Evolutionary conservation across 1,140 invertebrate genomes (phyloP), one percentile per base, ranked within the genome.

Genomic region (Drosophila pseudoananassae): DNA sequence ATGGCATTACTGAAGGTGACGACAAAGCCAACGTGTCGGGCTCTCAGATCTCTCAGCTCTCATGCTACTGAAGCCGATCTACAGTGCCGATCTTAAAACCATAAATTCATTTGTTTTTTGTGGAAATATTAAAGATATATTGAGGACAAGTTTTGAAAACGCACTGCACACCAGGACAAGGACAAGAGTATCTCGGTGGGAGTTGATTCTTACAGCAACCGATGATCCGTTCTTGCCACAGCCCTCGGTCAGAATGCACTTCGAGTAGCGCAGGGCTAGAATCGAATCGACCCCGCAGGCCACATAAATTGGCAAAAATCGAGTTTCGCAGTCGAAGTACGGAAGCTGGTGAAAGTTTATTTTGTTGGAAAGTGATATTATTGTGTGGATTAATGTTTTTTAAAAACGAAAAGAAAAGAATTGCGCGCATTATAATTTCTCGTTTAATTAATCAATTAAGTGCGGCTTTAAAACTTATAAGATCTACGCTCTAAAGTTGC

Each of bases 171-270:
- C 50, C 43, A 68, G 50, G 50, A 66, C 63, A 51, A 64, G 63
- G 59, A 66, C 59, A 46, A 43, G 61, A 54, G 50, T 43, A 40
- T 33, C 29, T 36, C 12, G 29, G 15, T 47, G 40, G 47, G 31
- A 36, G 45, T 56, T 52, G 27, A 25, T 76, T 77, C 96, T 96
- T 96, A 96, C 96, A 92, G 96, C 96, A 91, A 97, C 95, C 79
- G 96, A 95, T 81, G 96, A 97, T 93, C 98, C 98, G 93, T 99
- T 99, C 94, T 98, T 99, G 84, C 98, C 98, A 79, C 97, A 95
- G 92, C 98, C 98, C 90, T 98, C 98, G 85, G 95, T 95, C 90
- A 98, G 95, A 92, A 98, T 97, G 91, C 96, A 94, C 83, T 94
- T 88, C 7, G 76, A 50, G 70, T 91, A 91, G 61, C 87, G 87